A percentile compares a stretch with the other conserved stretches of the same genome.
Conservation (phyloP, 2,888 invertebrate species). For the Pyrrhosoma nymphula region DNA sequence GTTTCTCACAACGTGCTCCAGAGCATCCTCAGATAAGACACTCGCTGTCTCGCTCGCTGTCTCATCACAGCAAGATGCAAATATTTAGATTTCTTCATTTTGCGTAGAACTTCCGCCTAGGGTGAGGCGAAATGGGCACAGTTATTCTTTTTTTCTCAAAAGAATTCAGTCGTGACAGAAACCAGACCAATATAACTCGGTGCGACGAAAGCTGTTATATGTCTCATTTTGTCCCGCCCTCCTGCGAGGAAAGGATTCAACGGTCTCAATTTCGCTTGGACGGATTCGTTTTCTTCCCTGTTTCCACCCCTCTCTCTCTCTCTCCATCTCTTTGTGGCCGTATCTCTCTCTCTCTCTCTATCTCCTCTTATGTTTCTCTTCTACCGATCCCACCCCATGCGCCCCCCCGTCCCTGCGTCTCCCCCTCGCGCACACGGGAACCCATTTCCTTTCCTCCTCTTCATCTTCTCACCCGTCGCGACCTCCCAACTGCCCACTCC, state of each 20-base stretch:
- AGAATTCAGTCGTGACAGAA: neutral
- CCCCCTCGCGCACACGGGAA: neutral
- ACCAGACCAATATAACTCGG: neutral
- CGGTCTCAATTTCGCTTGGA: slow-evolving; percentile 13
- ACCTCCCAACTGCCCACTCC: neutral
- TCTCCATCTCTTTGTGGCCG: neutral
- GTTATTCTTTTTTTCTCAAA: neutral
- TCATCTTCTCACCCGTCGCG: neutral
- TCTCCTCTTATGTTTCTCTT: neutral
- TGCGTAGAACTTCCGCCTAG: neutral
- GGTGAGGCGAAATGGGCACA: neutral
- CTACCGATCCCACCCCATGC: too few relatives aligned
- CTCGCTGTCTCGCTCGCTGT: too few relatives aligned
- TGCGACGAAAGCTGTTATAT: neutral
- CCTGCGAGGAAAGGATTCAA: neutral
- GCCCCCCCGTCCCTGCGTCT: too few relatives aligned
- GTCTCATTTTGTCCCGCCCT: neutral
- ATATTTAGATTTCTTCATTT: neutral
- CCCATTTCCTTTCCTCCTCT: neutral
- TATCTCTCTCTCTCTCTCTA: neutral
- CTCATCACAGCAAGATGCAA: neutral
- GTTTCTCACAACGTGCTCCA: too few relatives aligned
- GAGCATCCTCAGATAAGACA: too few relatives aligned
- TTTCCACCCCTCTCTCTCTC: neutral
- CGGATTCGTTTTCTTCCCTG: neutral